phyloP scores from a whole-genome alignment of 2,888 invertebrate genomes.

The Perizoma affinitatum region DNA sequence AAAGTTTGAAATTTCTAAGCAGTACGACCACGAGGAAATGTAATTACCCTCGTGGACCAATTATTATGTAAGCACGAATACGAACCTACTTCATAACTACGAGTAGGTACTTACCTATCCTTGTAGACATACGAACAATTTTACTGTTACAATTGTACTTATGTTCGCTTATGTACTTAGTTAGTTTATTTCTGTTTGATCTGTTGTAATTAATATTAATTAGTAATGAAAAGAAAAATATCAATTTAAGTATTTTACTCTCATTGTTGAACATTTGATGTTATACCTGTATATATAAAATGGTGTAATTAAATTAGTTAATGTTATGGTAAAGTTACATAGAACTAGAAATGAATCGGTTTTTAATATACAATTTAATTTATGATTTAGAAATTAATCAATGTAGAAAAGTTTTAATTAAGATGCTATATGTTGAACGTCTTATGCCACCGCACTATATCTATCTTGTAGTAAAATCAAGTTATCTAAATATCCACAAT shows the following conservation, averaged over 20 bases:
- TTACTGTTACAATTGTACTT: conserved; percentile 17
- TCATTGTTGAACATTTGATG: conserved; percentile 29
- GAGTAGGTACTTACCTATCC: not conserved
- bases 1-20: no score
- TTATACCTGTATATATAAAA: conserved; percentile 33
- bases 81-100: not conserved
- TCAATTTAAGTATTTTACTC: not conserved
- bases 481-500: conserved; percentile 13
- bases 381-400: not conserved
- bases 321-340: not conserved
- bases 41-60: no score
- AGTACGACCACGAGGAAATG: no score
- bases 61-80: not conserved
- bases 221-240: conserved; percentile 3
- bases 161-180: no score
- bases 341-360: conserved; percentile 1
- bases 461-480: not conserved
- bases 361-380: not conserved
- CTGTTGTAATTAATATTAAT: conserved; percentile 6
- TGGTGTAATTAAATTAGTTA: conserved; percentile 10
- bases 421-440: not conserved
- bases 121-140: conserved; percentile 15
- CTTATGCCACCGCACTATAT: not conserved
- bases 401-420: conserved; percentile 4
- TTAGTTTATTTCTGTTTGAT: conserved; percentile 11